Conservation (phyloP, 2,888 invertebrate species). For the Julus scanicus region DNA sequence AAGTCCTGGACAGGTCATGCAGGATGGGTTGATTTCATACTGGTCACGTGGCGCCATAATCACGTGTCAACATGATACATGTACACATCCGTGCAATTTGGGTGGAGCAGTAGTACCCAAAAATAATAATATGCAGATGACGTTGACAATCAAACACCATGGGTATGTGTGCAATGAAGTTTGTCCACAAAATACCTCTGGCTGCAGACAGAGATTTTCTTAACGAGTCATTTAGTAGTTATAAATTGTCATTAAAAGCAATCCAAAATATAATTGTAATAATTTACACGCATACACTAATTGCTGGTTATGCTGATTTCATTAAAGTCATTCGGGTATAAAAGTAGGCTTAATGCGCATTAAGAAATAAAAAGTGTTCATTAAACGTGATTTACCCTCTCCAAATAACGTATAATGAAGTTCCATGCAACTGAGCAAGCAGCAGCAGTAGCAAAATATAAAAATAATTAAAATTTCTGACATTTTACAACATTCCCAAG, state of each 20-base stretch:
- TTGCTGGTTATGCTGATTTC: background rate
- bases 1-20: background rate
- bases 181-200: background rate
- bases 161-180: no score
- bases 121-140: no score
- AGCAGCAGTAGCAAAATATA: background rate
- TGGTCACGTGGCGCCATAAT: background rate
- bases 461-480: slow-evolving; percentile 44
- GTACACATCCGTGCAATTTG: no score
- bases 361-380: background rate
- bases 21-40: background rate
- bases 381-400: background rate
- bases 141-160: no score
- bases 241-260: no score
- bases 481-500: background rate
- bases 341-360: background rate
- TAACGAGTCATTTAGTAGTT: no score
- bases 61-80: background rate
- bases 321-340: background rate
- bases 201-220: background rate
- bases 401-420: background rate
- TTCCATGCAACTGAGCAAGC: background rate
- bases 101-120: no score
- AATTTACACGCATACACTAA: background rate
- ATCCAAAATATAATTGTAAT: no score